phyloP scores from a whole-genome alignment of 2,888 invertebrate species.

The Pharmacophagus antenor region DNA sequence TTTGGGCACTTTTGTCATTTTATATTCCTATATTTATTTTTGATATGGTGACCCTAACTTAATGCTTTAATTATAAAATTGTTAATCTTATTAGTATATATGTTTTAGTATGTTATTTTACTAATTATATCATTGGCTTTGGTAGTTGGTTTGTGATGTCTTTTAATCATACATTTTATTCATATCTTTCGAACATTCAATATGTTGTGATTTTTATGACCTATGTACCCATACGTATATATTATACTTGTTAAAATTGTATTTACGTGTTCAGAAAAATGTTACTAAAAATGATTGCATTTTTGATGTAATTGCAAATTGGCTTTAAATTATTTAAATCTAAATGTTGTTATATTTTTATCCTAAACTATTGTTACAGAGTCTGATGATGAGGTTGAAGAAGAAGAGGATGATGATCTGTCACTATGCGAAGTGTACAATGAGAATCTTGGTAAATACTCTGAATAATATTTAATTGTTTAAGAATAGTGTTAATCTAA shows the following conservation, averaged over 20 bases:
- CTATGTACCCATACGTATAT: neutral
- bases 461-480: too few relatives aligned
- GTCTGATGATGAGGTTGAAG: constrained; percentile 83
- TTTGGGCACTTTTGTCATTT: neutral
- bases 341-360: neutral
- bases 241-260: neutral
- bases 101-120: neutral
- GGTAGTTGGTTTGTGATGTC: constrained; percentile 24
- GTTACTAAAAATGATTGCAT: neutral
- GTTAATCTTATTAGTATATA: constrained; percentile 5
- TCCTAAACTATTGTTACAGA: constrained; percentile 53
- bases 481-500: too few relatives aligned
- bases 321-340: neutral
- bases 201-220: neutral
- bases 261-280: neutral
- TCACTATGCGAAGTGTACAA: constrained; percentile 86
- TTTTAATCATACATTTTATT: constrained; percentile 32
- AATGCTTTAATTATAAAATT: constrained; percentile 1
- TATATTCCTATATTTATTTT: constrained; percentile 2
- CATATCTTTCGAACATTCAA: neutral
- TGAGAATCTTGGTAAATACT: constrained; percentile 79
- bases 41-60: constrained; percentile 10
- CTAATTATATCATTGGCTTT: constrained; percentile 8
- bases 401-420: constrained; percentile 84
- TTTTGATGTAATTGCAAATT: neutral